These are phyloP conservation scores for Panonychus citri DNA, from an alignment of 1,140 invertebrate genomes.

Conservation along the genomic window DNA sequence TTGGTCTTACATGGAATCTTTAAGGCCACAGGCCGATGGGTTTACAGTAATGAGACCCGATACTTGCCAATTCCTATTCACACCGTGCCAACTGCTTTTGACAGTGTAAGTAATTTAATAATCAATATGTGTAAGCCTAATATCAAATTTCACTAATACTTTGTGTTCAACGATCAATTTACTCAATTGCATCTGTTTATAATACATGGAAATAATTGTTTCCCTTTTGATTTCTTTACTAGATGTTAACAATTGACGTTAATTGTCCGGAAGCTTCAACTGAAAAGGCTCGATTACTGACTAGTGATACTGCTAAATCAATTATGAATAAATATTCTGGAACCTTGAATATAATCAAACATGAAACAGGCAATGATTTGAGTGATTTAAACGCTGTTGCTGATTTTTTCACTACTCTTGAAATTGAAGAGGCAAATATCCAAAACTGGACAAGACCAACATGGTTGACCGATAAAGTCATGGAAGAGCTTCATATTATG, in stretches of 20 bases:
- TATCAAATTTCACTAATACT: too few relatives aligned
- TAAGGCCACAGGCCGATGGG: background rate
- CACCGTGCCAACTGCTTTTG: conserved; percentile 6
- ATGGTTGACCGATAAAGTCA: background rate
- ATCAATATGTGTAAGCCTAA: too few relatives aligned
- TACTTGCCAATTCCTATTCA: conserved; percentile 10
- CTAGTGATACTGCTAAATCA: background rate
- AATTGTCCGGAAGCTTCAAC: background rate
- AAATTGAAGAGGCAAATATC: background rate
- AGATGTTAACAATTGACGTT: background rate
- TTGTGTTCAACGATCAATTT: too few relatives aligned
- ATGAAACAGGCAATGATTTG: background rate
- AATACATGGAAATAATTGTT: too few relatives aligned
- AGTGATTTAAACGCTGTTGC: background rate
- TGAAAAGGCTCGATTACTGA: background rate
- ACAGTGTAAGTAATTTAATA: conserved; percentile 1
- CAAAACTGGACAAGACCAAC: background rate
- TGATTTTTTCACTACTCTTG: background rate
- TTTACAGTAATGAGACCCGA: background rate
- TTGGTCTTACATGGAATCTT: conserved; percentile 1
- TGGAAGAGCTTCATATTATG: background rate
- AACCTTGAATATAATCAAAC: background rate
- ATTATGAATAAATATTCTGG: background rate
- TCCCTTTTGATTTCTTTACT: too few relatives aligned
- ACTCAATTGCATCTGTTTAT: too few relatives aligned